Evolutionary conservation across 2,797 vertebrate genomes (phyloP), one percentile per base, ranked within the genome.

Genomic region (Menidia menidia): DNA sequence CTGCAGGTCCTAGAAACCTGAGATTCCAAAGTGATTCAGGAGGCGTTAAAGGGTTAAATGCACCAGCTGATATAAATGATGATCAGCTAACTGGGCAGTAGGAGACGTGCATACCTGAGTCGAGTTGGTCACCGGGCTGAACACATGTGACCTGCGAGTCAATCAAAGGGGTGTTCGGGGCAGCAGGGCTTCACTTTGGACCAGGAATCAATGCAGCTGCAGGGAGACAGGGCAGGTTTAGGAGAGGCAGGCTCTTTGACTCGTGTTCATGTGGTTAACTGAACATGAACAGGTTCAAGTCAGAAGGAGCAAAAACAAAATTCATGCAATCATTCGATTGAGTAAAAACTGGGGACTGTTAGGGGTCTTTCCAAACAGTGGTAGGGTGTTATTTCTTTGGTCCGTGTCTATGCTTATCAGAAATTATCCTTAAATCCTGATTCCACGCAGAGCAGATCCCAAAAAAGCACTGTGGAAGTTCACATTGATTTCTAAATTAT

Each of bases 131-230:
- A 77, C 77, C 58, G 76, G 63, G 76, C 56, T 63, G 82, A 58
- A 72, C 57, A 70, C 71, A 60, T 58, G 77, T 68, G 85, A 88
- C 79, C 78, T 6, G 25, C 15, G 54, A 81, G 78, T 95, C 94
- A 95, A 86, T 95, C 92, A 51, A 95, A 95, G 69, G 94, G 94
- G 74, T 95, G 94, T 78, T 95, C 94, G 0, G 94, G 94, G 78
- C 94, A 95, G 88, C 94, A 95, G 70, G 94, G 92, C 76, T 95
- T 95, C 87, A 95, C 93, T 82, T 93, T 93, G 87, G 90, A 92
- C 94, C 94, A 95, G 66, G 91, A 93, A 76, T 95, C 94, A 70
- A 95, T 95, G 84, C 94, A 95, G 83, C 94, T 95, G 25, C 33
- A 64, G 64, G 10, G 48, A 82, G n/a, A 71, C 33, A 56, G 6